Evolutionary conservation across 2,113 vertebrate genomes (phyloP).

Genomic region (Gavia stellata): DNA sequence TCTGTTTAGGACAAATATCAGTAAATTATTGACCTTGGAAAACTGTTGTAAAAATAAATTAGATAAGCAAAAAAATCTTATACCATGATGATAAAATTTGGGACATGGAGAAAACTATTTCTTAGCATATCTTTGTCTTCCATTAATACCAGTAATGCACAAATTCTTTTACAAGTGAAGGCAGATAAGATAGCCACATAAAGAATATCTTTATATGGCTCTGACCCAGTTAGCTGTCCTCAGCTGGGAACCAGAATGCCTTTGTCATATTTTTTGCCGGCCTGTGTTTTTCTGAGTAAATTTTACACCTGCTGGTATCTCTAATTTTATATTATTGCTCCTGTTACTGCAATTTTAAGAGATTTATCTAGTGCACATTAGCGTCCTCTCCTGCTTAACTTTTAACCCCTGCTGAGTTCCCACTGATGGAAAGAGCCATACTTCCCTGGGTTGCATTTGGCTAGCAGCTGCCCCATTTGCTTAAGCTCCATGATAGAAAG

Average conservation of each 20-base stretch:
- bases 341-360: neutral
- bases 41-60: neutral
- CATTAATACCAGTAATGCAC: neutral
- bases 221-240: conserved; percentile 32
- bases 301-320: neutral
- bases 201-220: neutral
- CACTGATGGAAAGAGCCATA: neutral
- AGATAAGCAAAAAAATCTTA: neutral
- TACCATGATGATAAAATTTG: neutral
- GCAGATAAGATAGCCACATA: neutral
- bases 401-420: neutral
- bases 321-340: conserved; percentile 4
- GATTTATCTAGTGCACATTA: neutral
- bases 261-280: neutral
- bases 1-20: neutral
- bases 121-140: neutral
- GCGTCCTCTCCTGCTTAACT: neutral
- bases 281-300: neutral
- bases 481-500: neutral
- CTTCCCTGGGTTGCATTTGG: neutral
- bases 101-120: neutral
- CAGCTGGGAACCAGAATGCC: neutral
- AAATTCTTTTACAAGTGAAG: neutral
- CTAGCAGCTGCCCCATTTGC: neutral
- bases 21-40: neutral